phyloP scores from a whole-genome alignment of 2,797 vertebrate genomes.

The Loris lydekkerianus region DNA sequence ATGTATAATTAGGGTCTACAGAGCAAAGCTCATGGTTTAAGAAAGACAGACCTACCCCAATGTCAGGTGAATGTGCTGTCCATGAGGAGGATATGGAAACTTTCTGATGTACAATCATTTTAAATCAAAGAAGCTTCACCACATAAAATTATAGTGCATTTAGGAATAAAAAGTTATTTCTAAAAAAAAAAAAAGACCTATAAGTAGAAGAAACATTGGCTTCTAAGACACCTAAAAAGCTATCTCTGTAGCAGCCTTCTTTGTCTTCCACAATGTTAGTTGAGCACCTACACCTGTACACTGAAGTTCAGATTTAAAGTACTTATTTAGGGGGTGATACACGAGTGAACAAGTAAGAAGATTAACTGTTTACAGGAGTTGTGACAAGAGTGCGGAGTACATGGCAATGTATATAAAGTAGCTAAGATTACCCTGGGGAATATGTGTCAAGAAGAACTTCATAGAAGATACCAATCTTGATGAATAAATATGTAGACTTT shows the following conservation, averaged over 20 bases:
- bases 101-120: not conserved
- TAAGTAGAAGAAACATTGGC: not conserved
- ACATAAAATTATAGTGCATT: constrained; percentile 34
- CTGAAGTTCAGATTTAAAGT: not conserved
- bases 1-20: not conserved
- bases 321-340: not conserved
- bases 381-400: not conserved
- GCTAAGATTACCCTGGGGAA: not conserved
- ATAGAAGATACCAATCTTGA: constrained; percentile 13
- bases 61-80: not conserved
- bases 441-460: not conserved
- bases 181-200: not conserved
- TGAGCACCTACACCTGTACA: not conserved
- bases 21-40: not conserved
- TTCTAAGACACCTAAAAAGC: not conserved
- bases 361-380: not conserved
- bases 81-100: not conserved
- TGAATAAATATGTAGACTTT: not conserved
- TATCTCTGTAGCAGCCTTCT: not conserved
- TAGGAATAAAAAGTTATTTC: not conserved
- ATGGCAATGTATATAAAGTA: not conserved
- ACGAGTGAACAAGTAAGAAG: not conserved
- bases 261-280: not conserved
- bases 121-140: not conserved
- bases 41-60: not conserved